These are phyloP conservation scores for Norana najaformis DNA, from an alignment of 2,888 invertebrate species.

Conservation along the genomic window DNA sequence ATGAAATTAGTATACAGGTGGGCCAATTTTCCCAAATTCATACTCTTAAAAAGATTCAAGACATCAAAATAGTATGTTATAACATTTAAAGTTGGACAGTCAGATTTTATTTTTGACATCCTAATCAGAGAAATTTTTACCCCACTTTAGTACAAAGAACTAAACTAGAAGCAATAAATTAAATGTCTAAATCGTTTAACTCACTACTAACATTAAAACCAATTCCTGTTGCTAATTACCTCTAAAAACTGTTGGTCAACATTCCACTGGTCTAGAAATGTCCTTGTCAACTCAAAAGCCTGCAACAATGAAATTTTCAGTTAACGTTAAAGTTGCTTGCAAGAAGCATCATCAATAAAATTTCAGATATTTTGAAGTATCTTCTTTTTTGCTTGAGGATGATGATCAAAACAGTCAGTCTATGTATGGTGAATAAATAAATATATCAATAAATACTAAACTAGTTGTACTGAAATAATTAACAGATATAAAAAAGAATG, in stretches of 20 bases:
- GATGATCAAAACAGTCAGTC: neutral
- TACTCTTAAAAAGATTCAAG: too few relatives aligned
- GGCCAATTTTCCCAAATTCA: too few relatives aligned
- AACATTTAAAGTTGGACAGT: too few relatives aligned
- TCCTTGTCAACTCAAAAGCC: conserved; percentile 72
- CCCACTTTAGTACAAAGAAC: neutral
- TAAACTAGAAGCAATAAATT: neutral
- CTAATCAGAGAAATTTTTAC: neutral
- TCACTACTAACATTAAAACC: neutral
- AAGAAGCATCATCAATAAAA: neutral
- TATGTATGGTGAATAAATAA: neutral
- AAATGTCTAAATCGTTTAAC: neutral
- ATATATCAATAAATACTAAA: neutral
- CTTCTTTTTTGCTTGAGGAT: neutral
- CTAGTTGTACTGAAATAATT: neutral
- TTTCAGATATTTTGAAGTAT: neutral
- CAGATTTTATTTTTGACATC: neutral
- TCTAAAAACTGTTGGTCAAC: conserved; percentile 73
- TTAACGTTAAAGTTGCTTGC: neutral
- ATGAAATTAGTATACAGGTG: too few relatives aligned
- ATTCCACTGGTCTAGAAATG: conserved; percentile 88
- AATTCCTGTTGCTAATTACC: conserved; percentile 35
- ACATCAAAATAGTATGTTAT: neutral
- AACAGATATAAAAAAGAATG: neutral
- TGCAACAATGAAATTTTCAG: conserved; percentile 23